These are phyloP conservation scores for Fregetta grallaria DNA, from an alignment of 2,113 vertebrate species.

Conservation along the genomic window DNA sequence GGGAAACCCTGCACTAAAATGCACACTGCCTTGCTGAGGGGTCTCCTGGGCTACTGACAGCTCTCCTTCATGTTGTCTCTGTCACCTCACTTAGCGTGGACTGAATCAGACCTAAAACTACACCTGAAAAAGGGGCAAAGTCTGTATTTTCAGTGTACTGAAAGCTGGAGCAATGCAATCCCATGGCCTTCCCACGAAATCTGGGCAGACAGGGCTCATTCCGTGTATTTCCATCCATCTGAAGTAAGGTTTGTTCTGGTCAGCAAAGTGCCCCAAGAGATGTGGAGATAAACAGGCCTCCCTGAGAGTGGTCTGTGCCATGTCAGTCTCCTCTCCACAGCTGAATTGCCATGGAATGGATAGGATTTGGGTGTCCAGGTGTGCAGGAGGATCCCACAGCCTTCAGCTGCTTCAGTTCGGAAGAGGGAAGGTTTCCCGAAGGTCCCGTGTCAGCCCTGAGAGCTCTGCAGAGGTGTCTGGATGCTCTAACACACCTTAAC, in stretches of 20 bases:
- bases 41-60: not conserved
- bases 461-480: not conserved
- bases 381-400: not conserved
- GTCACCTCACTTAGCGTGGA: not conserved
- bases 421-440: not conserved
- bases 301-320: fast-evolving
- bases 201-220: not conserved
- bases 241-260: not conserved
- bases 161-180: not conserved
- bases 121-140: not conserved
- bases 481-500: not conserved
- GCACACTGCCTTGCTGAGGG: not conserved
- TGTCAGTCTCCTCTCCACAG: not conserved
- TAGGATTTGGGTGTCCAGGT: not conserved
- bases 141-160: not conserved
- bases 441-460: not conserved
- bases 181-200: not conserved
- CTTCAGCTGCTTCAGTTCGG: not conserved
- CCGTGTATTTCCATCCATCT: not conserved
- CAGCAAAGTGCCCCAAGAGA: not conserved
- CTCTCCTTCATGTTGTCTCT: not conserved
- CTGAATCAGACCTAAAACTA: not conserved
- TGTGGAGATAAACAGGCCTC: not conserved
- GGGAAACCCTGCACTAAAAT: not conserved
- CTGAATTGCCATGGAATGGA: not conserved